These are phyloP conservation scores for Euclidia mi DNA, from an alignment of 2,888 invertebrate species.

Conservation along the genomic window DNA sequence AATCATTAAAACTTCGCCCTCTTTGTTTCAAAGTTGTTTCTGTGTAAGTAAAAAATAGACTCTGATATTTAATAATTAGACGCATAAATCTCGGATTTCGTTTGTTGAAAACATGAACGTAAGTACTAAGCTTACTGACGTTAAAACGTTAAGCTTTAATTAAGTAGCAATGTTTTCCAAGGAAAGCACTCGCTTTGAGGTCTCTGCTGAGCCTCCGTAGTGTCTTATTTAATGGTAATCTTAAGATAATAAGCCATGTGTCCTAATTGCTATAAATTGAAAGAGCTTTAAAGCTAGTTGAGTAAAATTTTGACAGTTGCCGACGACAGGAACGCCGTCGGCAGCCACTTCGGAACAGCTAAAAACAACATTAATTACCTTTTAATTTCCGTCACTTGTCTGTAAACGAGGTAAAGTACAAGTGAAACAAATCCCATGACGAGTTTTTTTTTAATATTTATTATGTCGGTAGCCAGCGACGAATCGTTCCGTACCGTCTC, in stretches of 20 bases:
- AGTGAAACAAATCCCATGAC: no score
- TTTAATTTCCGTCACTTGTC: no score
- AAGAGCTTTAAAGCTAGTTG: constrained; percentile 62
- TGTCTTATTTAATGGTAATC: constrained; percentile 86
- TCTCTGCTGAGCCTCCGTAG: constrained; percentile 67
- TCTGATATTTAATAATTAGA: constrained; percentile 41
- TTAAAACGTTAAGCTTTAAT: constrained; percentile 66
- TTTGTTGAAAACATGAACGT: constrained; percentile 37
- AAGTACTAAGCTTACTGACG: constrained; percentile 31
- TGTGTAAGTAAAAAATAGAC: constrained; percentile 32
- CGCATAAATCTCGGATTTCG: constrained; percentile 34
- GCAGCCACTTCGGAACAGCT: no score
- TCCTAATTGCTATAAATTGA: constrained; percentile 81
- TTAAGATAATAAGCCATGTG: constrained; percentile 85
- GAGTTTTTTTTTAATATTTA: no score
- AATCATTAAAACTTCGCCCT: constrained; percentile 39
- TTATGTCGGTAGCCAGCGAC: no score
- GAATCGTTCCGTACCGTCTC: no score
- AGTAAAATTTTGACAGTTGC: constrained; percentile 28
- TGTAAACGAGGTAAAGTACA: no score
- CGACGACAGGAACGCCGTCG: neutral
- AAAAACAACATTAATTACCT: no score
- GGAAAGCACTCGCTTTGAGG: constrained; percentile 81
- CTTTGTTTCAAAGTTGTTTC: constrained; percentile 36
- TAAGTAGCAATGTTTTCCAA: constrained; percentile 81